Evolutionary conservation across 2,888 invertebrate genomes (phyloP), one percentile per base, ranked within the genome.

Genomic region (Calameuta filiformis): DNA sequence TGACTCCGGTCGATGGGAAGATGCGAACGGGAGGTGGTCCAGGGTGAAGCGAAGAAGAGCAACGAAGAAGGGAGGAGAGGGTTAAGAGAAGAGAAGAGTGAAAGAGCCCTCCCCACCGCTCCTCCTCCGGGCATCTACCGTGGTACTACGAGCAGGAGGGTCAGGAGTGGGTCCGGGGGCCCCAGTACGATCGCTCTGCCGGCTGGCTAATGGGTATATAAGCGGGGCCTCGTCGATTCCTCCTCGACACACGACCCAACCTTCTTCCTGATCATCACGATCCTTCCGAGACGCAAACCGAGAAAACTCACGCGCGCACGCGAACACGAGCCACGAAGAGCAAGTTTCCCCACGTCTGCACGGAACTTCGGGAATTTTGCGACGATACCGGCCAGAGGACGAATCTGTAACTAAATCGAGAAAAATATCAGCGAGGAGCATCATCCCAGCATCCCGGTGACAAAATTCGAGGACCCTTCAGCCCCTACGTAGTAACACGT

Each of bases 221-320:
- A 91, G 87, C 90, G 87, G 87, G 86, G 88, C 87, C 89, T 87
- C 87, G 87, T 83, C 86, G 86, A 89, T 87, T 90, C 89, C 84
- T 85, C 84, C 89, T 88, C 90, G 90, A 91, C 90, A 91, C 88
- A 90, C 89, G 90, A 90, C 87, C 89, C 90, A 90, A 91, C 89
- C 91, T 89, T 90, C 91, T 86, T 90, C 88, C 87, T 86, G 88
- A 83, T 85, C 87, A 79, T 85, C 83, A 73, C 68, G 76, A 73
- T 79, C 76, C 76, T 76, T 79, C 76, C 68, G 79, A 73, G 79
- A 73, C 82, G 81, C 79, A 80, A 83, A 85, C 80, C 83, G 83
- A 84, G 84, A 85, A 83, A 83, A 81, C 85, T 83, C 82, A 87
- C 89, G 89, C 89, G 89, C 89, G 88, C 84, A 35, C 35, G 73